Conservation (phyloP, 2,797 vertebrate species). For the Sebastes wilsoni region DNA sequence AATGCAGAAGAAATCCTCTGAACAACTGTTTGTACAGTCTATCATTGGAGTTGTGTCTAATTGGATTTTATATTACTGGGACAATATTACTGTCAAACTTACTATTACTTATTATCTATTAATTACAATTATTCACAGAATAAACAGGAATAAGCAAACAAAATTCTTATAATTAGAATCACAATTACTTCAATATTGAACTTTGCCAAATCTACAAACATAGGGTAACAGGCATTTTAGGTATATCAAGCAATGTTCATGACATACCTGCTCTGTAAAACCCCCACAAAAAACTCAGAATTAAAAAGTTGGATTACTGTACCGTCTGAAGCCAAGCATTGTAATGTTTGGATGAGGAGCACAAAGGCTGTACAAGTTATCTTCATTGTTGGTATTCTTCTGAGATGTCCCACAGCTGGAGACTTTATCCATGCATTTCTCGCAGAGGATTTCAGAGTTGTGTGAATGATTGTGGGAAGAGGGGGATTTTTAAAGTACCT, state of each 20-base stretch:
- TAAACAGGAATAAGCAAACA: background rate
- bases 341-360: conserved; percentile 51
- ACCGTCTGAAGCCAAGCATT: conserved; percentile 57
- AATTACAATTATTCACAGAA: background rate
- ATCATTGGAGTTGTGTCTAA: background rate
- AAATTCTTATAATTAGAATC: background rate
- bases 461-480: background rate
- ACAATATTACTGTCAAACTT: background rate
- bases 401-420: background rate
- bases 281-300: background rate
- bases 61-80: background rate
- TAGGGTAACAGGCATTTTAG: background rate
- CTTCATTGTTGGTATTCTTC: conserved; percentile 48
- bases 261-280: background rate
- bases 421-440: background rate
- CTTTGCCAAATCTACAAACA: background rate
- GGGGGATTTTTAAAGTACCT: background rate
- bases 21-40: background rate
- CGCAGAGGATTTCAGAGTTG: background rate
- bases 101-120: too few species aligned
- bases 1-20: background rate
- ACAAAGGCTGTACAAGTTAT: conserved; percentile 23
- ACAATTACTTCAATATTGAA: background rate
- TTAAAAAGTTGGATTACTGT: conserved; percentile 26
- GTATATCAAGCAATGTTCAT: background rate